phyloP scores from a whole-genome alignment of 30 jellyfish, hydroid and myxozoan species.

The Turritopsis dohrnii region DNA sequence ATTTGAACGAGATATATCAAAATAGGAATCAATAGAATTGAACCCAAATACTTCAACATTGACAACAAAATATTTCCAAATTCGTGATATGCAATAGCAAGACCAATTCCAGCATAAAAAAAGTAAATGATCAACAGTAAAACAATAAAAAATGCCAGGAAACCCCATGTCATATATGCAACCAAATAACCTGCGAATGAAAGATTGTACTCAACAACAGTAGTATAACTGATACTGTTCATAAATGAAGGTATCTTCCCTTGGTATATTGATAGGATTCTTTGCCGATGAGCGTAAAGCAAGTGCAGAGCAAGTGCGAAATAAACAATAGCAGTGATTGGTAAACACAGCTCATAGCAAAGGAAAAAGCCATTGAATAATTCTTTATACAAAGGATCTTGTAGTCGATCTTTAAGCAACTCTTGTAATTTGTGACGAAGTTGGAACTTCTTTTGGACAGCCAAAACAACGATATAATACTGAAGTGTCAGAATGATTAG shows the following conservation, averaged over 20 bases:
- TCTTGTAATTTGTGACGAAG: neutral
- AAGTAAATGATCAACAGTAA: slow-evolving; percentile 1
- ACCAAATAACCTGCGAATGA: slow-evolving; percentile 18
- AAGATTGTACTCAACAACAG: slow-evolving; percentile 1
- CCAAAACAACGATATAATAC: neutral
- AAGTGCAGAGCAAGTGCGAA: neutral
- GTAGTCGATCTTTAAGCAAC: neutral
- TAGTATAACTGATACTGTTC: neutral
- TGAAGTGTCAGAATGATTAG: neutral
- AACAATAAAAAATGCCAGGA: neutral
- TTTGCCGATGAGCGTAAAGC: neutral
- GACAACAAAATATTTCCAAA: neutral
- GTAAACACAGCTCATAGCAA: neutral
- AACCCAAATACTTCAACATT: neutral
- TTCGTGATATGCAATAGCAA: neutral
- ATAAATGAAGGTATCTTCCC: neutral
- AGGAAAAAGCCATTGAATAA: slow-evolving; percentile 6
- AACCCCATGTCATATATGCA: slow-evolving; percentile 19
- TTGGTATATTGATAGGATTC: neutral
- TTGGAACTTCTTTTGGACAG: neutral
- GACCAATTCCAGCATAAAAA: neutral
- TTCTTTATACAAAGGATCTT: neutral
- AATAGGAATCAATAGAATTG: neutral
- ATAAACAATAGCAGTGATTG: neutral
- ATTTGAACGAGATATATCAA: neutral